Conservation (phyloP, 2,797 vertebrate genomes). For the Karalla daura region DNA sequence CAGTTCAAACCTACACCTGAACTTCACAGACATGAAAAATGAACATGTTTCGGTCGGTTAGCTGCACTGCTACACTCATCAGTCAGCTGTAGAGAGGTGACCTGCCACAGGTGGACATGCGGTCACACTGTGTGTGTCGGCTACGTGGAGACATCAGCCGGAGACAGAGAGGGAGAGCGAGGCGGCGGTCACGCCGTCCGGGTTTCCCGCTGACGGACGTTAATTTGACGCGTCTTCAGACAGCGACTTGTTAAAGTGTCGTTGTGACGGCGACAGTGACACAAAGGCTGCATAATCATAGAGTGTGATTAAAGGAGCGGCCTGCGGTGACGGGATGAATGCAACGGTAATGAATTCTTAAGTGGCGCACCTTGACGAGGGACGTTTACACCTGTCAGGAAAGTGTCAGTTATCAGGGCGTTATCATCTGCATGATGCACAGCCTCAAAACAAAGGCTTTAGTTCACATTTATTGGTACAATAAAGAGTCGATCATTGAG, state of each 20-base stretch:
- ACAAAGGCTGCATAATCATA: slow-evolving; percentile 26
- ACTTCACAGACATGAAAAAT: neutral
- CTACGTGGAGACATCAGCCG: slow-evolving; percentile 7
- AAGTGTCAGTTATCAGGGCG: slow-evolving; percentile 16
- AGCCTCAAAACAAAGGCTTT: slow-evolving; percentile 37
- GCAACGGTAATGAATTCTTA: slow-evolving; percentile 26
- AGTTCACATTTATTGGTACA: slow-evolving; percentile 67
- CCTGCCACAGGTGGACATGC: neutral
- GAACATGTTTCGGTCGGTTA: neutral
- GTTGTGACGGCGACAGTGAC: slow-evolving; percentile 5
- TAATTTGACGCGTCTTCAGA: slow-evolving; percentile 65
- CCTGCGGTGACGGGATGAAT: neutral
- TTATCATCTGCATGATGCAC: neutral
- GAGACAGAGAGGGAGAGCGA: slow-evolving; percentile 18
- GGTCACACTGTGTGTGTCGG: neutral
- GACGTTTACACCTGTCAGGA: slow-evolving; percentile 30
- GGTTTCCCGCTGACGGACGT: slow-evolving; percentile 25
- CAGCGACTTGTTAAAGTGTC: slow-evolving; percentile 44
- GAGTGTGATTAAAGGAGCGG: slow-evolving; percentile 33
- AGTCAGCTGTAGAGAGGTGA: slow-evolving; percentile 4
- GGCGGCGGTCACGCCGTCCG: slow-evolving; percentile 23
- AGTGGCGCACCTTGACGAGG: slow-evolving; percentile 17
- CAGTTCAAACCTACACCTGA: neutral
- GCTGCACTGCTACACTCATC: neutral
- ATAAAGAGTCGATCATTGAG: slow-evolving; percentile 55